Conservation (phyloP, 2,888 invertebrate species). For the Brachyptera putata region DNA sequence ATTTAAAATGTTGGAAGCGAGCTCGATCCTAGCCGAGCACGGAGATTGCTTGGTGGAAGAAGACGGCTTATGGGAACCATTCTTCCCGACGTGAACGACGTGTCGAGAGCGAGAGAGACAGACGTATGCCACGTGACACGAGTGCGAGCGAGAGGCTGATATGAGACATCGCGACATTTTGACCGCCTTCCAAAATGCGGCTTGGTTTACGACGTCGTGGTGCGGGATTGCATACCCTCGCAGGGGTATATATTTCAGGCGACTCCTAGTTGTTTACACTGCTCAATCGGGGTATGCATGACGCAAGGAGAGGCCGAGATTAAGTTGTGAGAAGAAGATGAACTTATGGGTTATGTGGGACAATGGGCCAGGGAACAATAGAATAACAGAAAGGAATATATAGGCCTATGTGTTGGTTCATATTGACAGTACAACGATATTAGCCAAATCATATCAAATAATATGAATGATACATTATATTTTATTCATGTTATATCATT, state of each 20-base stretch:
- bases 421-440: too few species aligned
- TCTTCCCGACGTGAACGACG: constrained; percentile 21
- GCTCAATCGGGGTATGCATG: neutral
- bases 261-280: neutral
- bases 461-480: too few species aligned
- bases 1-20: constrained; percentile 27
- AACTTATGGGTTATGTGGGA: too few species aligned
- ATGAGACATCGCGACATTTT: constrained; percentile 28
- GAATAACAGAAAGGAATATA: too few species aligned
- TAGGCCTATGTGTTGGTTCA: too few species aligned
- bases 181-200: constrained; percentile 30
- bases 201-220: constrained; percentile 28
- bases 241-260: constrained; percentile 29
- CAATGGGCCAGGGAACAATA: too few species aligned
- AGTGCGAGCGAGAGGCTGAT: neutral
- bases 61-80: constrained; percentile 32
- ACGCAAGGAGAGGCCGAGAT: too few species aligned
- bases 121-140: neutral
- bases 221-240: constrained; percentile 27
- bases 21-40: constrained; percentile 29
- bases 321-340: too few species aligned
- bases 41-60: constrained; percentile 29
- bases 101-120: constrained; percentile 18
- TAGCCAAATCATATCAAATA: too few species aligned
- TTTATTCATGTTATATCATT: too few species aligned